Percentiles rank a stretch among this genome's conserved stretches.
phyloP scores from a whole-genome alignment of 23 tunicate species.

The Styela clava region DNA sequence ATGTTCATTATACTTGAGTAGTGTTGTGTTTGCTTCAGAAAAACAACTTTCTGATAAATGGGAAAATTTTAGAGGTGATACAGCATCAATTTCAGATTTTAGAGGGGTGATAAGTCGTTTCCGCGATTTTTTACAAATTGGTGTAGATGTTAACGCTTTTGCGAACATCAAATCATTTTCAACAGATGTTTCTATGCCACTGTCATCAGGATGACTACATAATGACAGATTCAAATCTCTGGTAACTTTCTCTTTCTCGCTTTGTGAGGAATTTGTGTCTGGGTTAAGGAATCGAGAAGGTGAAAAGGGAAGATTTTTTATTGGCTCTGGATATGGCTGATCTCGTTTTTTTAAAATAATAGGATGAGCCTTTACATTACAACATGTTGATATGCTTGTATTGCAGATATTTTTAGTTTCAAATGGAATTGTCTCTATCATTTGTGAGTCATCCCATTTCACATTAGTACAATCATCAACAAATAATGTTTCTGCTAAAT shows the following conservation, averaged over 20 bases:
- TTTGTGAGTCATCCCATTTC: not conserved
- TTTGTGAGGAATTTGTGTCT: not conserved
- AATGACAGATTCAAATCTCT: not conserved
- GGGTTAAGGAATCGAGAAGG: slow-evolving; percentile 76
- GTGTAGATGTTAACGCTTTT: slow-evolving; percentile 80
- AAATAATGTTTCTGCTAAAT: not conserved
- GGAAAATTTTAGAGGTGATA: not conserved
- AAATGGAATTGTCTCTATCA: not conserved
- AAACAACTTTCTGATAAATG: not conserved
- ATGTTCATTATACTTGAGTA: not conserved
- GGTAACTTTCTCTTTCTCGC: not conserved
- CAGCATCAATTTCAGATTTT: not conserved
- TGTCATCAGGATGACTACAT: slow-evolving; percentile 53
- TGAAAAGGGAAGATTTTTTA: slow-evolving; percentile 62
- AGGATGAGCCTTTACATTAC: slow-evolving; percentile 4
- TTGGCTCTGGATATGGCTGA: slow-evolving; percentile 22
- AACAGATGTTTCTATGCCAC: slow-evolving; percentile 55
- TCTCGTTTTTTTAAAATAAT: slow-evolving; percentile 21
- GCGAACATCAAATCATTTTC: slow-evolving; percentile 22
- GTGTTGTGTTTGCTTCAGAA: not conserved
- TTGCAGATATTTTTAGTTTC: too few relatives aligned
- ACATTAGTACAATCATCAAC: not conserved
- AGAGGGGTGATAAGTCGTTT: not conserved
- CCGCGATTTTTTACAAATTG: slow-evolving; percentile 22
- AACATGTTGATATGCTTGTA: not conserved